phyloP scores from a whole-genome alignment of 2,113 vertebrate species.

The Sylvilagus bachmani region DNA sequence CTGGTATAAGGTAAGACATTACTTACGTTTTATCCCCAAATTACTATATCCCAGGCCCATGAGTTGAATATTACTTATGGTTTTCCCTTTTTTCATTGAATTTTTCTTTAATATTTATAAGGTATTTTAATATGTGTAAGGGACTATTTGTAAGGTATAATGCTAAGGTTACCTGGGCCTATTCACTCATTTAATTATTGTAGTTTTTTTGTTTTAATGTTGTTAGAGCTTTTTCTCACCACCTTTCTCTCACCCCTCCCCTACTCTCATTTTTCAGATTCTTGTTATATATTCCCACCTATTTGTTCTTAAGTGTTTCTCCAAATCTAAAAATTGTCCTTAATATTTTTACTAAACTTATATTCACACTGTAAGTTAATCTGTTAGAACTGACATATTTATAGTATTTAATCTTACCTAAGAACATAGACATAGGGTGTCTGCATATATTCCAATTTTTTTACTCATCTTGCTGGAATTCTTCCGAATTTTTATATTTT shows the following conservation, averaged over 20 bases:
- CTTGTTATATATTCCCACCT: not conserved
- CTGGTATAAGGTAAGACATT: not conserved
- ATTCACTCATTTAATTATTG: not conserved
- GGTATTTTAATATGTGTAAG: not conserved
- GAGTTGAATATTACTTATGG: not conserved
- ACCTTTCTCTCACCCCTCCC: not conserved
- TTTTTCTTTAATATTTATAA: not conserved
- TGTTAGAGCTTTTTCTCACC: not conserved
- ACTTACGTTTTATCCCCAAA: not conserved
- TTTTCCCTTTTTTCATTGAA: slow-evolving; percentile 7
- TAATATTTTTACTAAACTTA: slow-evolving; percentile 15
- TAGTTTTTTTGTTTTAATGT: not conserved
- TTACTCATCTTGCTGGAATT: not conserved
- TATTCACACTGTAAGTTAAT: not conserved
- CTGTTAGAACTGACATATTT: not conserved
- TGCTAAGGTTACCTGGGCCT: not conserved
- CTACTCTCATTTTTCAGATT: slow-evolving; percentile 7
- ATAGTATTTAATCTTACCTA: not conserved
- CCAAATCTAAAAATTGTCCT: not conserved
- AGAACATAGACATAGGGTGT: not conserved
- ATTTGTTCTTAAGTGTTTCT: slow-evolving; percentile 2
- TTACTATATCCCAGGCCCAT: not conserved
- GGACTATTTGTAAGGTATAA: not conserved
- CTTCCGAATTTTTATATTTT: not conserved
- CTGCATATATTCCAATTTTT: not conserved